Evolutionary conservation across 2,888 invertebrate species (phyloP).

Genomic region (Drepana falcataria): DNA sequence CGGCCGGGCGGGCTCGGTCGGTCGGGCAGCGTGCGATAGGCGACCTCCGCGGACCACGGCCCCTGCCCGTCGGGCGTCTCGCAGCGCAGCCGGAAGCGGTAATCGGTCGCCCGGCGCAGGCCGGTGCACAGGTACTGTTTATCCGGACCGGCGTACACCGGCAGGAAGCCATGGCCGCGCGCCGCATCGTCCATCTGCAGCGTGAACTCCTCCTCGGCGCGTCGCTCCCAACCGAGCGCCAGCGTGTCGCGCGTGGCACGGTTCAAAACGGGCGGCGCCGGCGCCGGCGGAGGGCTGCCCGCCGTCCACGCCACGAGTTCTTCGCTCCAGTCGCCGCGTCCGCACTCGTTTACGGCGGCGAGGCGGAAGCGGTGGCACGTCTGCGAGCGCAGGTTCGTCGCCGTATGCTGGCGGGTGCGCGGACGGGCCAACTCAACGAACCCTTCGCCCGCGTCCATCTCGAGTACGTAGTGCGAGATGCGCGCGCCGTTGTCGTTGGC

Average conservation of each 20-base stretch:
- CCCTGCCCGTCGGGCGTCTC: slow-evolving; percentile 91
- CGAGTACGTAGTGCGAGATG: slow-evolving; percentile 86
- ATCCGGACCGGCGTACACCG: slow-evolving; percentile 88
- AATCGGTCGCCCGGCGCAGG: slow-evolving; percentile 86
- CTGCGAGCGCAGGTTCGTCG: slow-evolving; percentile 86
- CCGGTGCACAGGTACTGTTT: slow-evolving; percentile 82
- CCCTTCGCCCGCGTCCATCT: slow-evolving; percentile 85
- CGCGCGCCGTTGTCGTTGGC: slow-evolving; percentile 89
- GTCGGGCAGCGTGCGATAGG: slow-evolving; percentile 88
- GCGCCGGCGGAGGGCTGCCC: slow-evolving; percentile 88
- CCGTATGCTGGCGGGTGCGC: slow-evolving; percentile 85
- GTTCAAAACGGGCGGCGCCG: slow-evolving; percentile 85
- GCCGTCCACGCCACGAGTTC: slow-evolving; percentile 84
- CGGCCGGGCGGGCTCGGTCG: slow-evolving; percentile 87
- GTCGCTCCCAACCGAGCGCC: slow-evolving; percentile 86
- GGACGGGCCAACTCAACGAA: slow-evolving; percentile 87
- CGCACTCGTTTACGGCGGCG: slow-evolving; percentile 89
- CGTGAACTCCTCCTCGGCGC: slow-evolving; percentile 88
- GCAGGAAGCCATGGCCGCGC: slow-evolving; percentile 87
- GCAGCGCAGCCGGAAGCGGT: slow-evolving; percentile 89
- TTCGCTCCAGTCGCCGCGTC: slow-evolving; percentile 85
- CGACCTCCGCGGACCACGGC: slow-evolving; percentile 88
- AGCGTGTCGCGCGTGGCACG: slow-evolving; percentile 81
- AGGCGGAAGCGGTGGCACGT: slow-evolving; percentile 90
- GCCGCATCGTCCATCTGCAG: slow-evolving; percentile 87